Percentiles rank a stretch among this genome's conserved stretches.
Conservation (phyloP, 2,888 invertebrate genomes). For the Rhogogaster chlorosoma region DNA sequence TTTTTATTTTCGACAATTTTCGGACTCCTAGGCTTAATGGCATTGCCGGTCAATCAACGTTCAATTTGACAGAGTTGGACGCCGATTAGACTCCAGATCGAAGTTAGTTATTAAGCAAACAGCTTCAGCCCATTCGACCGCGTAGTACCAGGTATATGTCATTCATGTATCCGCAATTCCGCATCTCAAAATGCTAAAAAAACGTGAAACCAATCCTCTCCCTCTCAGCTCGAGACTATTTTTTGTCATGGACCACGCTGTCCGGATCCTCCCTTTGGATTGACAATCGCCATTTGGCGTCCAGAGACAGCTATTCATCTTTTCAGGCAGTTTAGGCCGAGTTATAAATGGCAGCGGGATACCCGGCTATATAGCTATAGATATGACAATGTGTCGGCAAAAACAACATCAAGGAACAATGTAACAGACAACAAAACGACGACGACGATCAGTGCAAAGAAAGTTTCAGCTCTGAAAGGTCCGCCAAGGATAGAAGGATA, state of each 20-base stretch:
- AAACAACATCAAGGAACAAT: neutral
- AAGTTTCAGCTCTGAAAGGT: neutral
- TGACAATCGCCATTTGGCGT: neutral
- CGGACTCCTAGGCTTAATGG: neutral
- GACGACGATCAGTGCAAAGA: neutral
- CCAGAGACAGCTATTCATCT: neutral
- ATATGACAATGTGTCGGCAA: neutral
- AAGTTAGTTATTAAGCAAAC: slow-evolving; percentile 21
- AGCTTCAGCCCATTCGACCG: neutral
- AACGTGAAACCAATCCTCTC: neutral
- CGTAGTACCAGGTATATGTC: neutral
- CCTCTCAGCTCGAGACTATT: neutral
- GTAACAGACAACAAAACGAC: neutral
- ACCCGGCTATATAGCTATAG: neutral
- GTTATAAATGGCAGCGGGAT: neutral
- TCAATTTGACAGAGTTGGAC: neutral
- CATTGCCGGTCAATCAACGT: neutral
- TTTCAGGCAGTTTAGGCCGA: neutral
- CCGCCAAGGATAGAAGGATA: neutral
- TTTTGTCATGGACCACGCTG: neutral
- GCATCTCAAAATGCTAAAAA: neutral
- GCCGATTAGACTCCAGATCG: neutral
- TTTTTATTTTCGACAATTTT: neutral
- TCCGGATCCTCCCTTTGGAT: neutral
- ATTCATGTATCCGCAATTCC: neutral